phyloP scores from a whole-genome alignment of 1,140 invertebrate species.

The Plutomurus gul region DNA sequence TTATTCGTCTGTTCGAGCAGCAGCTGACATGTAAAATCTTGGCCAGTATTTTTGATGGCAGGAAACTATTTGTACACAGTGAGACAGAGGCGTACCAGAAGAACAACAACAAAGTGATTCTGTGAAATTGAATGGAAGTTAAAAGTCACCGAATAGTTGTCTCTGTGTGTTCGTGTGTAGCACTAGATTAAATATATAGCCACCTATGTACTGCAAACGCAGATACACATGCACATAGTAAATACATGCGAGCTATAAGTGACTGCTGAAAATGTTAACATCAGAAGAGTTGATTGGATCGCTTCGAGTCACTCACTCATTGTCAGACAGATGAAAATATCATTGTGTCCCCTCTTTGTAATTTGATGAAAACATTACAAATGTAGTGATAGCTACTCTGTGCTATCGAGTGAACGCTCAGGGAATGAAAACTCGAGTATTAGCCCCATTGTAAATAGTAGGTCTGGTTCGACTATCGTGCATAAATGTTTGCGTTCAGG shows the following conservation, averaged over 20 bases:
- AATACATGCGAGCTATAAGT: neutral
- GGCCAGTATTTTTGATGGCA: slow-evolving; percentile 13
- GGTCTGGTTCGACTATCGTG: neutral
- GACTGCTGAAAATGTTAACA: neutral
- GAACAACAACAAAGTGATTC: neutral
- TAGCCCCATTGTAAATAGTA: neutral
- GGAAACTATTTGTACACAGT: neutral
- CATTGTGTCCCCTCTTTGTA: slow-evolving; percentile 25
- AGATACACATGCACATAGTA: too few relatives aligned
- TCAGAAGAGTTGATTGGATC: slow-evolving; percentile 5
- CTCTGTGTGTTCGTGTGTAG: neutral
- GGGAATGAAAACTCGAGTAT: slow-evolving; percentile 1
- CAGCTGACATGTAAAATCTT: too few relatives aligned
- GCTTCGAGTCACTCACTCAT: slow-evolving; percentile 24
- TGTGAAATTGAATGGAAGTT: neutral
- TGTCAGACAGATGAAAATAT: slow-evolving; percentile 27
- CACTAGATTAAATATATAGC: neutral
- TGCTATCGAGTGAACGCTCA: neutral
- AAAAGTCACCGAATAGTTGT: neutral
- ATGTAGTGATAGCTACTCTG: slow-evolving; percentile 24
- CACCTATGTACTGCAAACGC: too few relatives aligned
- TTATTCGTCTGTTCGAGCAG: too few relatives aligned
- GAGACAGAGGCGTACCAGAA: neutral
- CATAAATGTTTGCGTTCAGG: neutral
- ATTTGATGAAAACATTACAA: slow-evolving; percentile 30